These are phyloP conservation scores for Cremastinae sp. DNA, from an alignment of 2,888 invertebrate genomes.

Conservation along the genomic window DNA sequence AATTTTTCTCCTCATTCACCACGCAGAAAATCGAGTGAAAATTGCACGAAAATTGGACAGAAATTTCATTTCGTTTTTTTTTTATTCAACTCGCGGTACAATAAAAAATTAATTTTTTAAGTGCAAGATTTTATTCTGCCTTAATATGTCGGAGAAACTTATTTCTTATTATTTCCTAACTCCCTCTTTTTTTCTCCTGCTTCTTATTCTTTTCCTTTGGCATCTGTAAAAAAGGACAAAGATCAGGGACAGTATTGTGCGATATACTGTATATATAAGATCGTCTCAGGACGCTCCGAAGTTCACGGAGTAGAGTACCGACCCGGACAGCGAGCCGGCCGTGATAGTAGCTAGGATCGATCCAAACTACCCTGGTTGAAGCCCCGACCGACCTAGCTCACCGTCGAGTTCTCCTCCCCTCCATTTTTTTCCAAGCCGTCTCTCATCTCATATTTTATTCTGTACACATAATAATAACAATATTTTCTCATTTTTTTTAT, in stretches of 20 bases:
- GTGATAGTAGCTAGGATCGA: conserved; percentile 71
- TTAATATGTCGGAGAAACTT: too few relatives aligned
- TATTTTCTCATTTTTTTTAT: too few relatives aligned
- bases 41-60: conserved; percentile 3
- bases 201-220: not conserved
- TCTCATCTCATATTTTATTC: not conserved
- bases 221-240: not conserved
- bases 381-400: conserved; percentile 60
- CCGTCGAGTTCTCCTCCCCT: conserved; percentile 43
- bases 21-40: not conserved
- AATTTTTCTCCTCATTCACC: not conserved
- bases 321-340: conserved; percentile 63
- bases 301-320: conserved; percentile 63
- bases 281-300: conserved; percentile 60
- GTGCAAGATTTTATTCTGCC: too few relatives aligned
- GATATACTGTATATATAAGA: conserved; percentile 44
- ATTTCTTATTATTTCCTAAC: too few relatives aligned
- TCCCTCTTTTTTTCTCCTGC: too few relatives aligned
- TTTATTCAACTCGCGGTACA: not conserved
- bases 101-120: too few relatives aligned
- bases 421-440: conserved; percentile 22
- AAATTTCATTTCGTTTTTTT: not conserved
- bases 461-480: too few relatives aligned
- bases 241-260: conserved; percentile 11
- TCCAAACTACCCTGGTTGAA: conserved; percentile 68